Evolutionary conservation across 2,113 vertebrate genomes (phyloP).

Genomic region (Gobio gobio): DNA sequence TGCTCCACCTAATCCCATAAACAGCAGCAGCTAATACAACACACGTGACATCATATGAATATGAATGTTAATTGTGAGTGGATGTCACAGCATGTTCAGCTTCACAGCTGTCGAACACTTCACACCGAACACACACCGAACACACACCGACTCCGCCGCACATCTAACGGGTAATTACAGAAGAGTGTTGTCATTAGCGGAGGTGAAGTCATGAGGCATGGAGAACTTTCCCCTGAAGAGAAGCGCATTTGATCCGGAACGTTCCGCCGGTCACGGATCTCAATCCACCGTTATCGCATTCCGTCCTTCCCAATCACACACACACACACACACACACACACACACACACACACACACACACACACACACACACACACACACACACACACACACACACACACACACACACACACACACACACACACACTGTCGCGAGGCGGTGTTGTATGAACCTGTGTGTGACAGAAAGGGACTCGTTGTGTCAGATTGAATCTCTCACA

Average conservation of each 20-base stretch:
- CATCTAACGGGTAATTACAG: background rate
- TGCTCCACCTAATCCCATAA: no score
- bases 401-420: background rate
- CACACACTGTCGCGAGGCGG: background rate
- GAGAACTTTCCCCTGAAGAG: conserved; percentile 35
- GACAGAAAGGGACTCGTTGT: conserved; percentile 21
- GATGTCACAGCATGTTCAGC: no score
- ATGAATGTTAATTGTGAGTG: no score
- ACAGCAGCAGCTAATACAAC: no score
- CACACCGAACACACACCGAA: background rate
- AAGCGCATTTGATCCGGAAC: background rate
- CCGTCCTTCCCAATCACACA: background rate
- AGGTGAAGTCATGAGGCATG: conserved; percentile 37
- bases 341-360: background rate
- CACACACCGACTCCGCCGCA: background rate
- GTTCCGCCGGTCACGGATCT: background rate
- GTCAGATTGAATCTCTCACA: conserved; percentile 51
- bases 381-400: background rate
- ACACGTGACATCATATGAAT: no score
- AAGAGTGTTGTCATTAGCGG: background rate
- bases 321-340: background rate
- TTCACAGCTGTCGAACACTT: background rate
- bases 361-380: background rate
- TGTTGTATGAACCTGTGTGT: conserved; percentile 1
- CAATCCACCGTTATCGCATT: background rate